Evolutionary conservation across 2,113 vertebrate species (phyloP).

Genomic region (Scomber colias): DNA sequence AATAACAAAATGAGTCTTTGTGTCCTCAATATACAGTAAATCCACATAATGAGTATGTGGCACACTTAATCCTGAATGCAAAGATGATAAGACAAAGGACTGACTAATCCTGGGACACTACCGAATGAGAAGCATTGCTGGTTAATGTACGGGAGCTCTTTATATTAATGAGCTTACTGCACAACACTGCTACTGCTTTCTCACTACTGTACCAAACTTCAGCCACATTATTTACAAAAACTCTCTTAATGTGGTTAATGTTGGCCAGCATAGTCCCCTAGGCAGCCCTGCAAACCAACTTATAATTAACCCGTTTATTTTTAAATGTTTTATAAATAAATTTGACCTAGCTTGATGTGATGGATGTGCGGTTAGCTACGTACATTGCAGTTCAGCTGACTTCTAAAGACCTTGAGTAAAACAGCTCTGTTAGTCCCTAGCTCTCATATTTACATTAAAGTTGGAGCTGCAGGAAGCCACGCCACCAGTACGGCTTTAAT

Average conservation of each 20-base stretch:
- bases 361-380: conserved; percentile 48
- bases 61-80: conserved; percentile 40
- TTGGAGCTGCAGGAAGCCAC: conserved; percentile 41
- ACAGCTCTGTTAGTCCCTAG: conserved; percentile 17
- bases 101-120: conserved; percentile 45
- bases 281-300: conserved; percentile 16
- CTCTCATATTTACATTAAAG: conserved; percentile 43
- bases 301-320: conserved; percentile 67
- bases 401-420: conserved; percentile 31
- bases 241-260: conserved; percentile 48
- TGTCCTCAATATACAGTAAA: conserved; percentile 28
- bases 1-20: conserved; percentile 24
- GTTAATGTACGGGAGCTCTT: conserved; percentile 38
- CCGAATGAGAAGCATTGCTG: conserved; percentile 49
- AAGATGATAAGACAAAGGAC: conserved; percentile 55
- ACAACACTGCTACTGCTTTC: conserved; percentile 27
- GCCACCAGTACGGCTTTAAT: conserved; percentile 26
- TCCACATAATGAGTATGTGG: conserved; percentile 32
- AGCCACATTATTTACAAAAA: conserved; percentile 21
- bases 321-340: conserved; percentile 41
- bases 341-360: conserved; percentile 33
- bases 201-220: conserved; percentile 11
- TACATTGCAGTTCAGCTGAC: neutral
- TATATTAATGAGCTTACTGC: conserved; percentile 49
- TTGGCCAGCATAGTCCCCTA: conserved; percentile 3